Evolutionary conservation across 2,797 vertebrate genomes (phyloP), one percentile per base, ranked within the genome.

Genomic region (Bradypus variegatus): DNA sequence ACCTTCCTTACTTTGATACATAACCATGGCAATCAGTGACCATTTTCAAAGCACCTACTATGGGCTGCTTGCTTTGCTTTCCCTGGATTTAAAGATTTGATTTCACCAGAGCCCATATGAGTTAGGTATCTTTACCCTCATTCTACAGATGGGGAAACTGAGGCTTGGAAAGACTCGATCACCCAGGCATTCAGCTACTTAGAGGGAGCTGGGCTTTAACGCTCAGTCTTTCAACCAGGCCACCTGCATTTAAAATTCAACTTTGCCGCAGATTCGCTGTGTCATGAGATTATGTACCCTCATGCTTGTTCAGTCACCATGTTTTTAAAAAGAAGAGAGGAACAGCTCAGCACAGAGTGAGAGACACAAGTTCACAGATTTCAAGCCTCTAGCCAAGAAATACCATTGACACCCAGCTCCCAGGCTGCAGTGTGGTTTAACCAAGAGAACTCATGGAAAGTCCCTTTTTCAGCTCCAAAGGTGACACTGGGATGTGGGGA

Each of bases 1-100:
- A 29, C 36, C 82, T 2, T 38, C 86, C 45, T 4, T 21, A 27
- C 75, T 31, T 11, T 62, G 62, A 33, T 1, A 6, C 0, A 9
- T 31, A n/a, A 41, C 83, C 33, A 2, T 2, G 48, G n/a, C 60
- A 1, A 33, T 10, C 0, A 0, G 38, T 12, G 62, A 9, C 64
- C 23, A 1, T 29, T 29, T 4, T 23, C 6, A 1, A 60, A 36
- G 36, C 13, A 29, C 45, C 16, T 3, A 14, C 9, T 7, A 4
- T 8, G 0, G 0, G 2, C 53, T 11, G 6, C 78, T 50, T 7
- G 41, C 36, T 31, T 12, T 15, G 69, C 31, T 82, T 77, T n/a
- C 27, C 69, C 18, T 5, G 5, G 3, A 31, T 33, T n/a, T 72
- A 2, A 70, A 21, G 3, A 8, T 29, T 45, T 25, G 76, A 8